Conservation (phyloP, 2,797 vertebrate genomes). For the Coreius guichenoti region DNA sequence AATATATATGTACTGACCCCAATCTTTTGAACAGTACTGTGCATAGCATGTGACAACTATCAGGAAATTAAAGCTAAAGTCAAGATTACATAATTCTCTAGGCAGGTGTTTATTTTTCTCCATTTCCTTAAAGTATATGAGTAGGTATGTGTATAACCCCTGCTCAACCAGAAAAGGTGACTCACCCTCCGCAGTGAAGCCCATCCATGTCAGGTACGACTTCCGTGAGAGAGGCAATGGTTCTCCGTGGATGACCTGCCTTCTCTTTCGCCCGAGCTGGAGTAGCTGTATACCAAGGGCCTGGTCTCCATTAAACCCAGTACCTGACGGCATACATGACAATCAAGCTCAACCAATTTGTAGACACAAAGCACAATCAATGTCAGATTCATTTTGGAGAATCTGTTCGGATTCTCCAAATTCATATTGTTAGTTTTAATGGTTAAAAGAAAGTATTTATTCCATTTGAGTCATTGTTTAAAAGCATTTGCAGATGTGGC, state of each 20-base stretch:
- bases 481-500: not conserved
- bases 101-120: not conserved
- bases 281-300: slow-evolving; percentile 90
- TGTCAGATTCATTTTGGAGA: not conserved
- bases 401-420: not conserved
- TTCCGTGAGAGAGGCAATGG: slow-evolving; percentile 86
- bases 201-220: slow-evolving; percentile 88
- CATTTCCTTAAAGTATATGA: not conserved
- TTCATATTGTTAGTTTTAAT: not conserved
- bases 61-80: not conserved
- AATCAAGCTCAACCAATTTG: not conserved
- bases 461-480: not conserved
- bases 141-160: not conserved
- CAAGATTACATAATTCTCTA: not conserved
- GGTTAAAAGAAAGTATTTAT: not conserved
- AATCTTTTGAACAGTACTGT: not conserved
- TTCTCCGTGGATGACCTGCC: slow-evolving; percentile 83
- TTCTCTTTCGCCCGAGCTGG: slow-evolving; percentile 82
- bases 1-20: not conserved
- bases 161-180: not conserved
- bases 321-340: slow-evolving; percentile 66
- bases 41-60: not conserved
- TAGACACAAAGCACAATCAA: not conserved
- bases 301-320: slow-evolving; percentile 93
- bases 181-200: slow-evolving; percentile 94